Conservation (phyloP, 2,797 vertebrate species). For the Columba guinea region DNA sequence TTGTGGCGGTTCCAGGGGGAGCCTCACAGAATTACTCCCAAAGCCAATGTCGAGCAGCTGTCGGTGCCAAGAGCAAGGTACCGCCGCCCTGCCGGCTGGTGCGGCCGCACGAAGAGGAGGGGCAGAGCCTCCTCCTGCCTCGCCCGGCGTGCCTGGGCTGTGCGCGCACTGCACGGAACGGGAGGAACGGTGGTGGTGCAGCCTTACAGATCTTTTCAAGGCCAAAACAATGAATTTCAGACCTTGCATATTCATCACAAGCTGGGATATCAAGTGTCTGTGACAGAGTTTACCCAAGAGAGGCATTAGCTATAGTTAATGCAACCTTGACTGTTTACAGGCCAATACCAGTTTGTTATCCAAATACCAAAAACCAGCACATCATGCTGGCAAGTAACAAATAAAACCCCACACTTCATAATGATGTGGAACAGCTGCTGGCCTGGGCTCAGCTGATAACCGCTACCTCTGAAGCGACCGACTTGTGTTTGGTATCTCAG, state of each 20-base stretch:
- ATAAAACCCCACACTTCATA: neutral
- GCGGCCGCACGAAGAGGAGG: neutral
- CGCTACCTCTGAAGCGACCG: accelerated
- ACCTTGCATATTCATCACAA: neutral
- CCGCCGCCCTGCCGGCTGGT: accelerated
- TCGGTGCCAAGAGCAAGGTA: neutral
- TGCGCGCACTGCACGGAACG: accelerated
- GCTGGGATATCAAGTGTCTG: neutral
- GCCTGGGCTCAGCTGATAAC: accelerated
- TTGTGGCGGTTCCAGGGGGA: neutral
- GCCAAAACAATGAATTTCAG: neutral
- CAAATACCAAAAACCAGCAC: accelerated
- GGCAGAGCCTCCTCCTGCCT: neutral
- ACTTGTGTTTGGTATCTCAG: accelerated
- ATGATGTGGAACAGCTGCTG: neutral
- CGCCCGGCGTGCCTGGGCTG: accelerated
- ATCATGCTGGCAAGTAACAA: neutral
- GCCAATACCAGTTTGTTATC: accelerated
- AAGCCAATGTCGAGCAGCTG: neutral
- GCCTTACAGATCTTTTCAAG: neutral
- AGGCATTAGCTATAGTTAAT: neutral
- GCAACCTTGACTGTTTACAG: accelerated
- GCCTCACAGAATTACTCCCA: neutral
- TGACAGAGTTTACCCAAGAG: neutral
- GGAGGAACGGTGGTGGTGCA: accelerated